A percentile compares a stretch with the other conserved stretches of the same genome.
phyloP scores from a whole-genome alignment of 2,888 invertebrate species.

The Pristionchus entomophagus region DNA sequence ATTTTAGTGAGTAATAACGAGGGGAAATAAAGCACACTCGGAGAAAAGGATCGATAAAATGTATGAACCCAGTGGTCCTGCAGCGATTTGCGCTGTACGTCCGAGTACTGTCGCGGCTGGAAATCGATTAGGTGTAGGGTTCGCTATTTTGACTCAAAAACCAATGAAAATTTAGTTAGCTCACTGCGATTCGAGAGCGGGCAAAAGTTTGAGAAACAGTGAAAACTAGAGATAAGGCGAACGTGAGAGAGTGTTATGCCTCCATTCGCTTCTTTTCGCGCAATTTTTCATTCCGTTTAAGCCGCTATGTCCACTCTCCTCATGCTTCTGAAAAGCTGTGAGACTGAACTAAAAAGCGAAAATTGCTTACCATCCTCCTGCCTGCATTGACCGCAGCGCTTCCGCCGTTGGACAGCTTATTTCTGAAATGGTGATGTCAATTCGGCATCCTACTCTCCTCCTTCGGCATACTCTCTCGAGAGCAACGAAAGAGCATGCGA shows the following conservation, averaged over 20 bases:
- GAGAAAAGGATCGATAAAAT: neutral
- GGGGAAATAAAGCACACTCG: too few species aligned
- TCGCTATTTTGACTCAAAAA: neutral
- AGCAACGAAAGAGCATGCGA: too few species aligned
- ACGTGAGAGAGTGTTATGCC: too few species aligned
- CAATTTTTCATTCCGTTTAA: too few species aligned
- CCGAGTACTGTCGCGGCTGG: conserved; percentile 32
- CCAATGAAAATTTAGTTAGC: neutral
- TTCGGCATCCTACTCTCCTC: too few species aligned
- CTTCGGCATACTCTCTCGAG: too few species aligned
- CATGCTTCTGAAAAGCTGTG: neutral
- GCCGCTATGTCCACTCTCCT: too few species aligned
- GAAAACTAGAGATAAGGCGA: too few species aligned
- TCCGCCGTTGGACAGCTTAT: conserved; percentile 27
- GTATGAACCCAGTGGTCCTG: conserved; percentile 36
- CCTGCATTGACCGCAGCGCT: neutral
- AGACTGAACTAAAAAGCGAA: neutral
- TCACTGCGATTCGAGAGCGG: too few species aligned
- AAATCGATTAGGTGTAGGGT: conserved; percentile 37
- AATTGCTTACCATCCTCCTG: neutral
- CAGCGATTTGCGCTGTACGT: conserved; percentile 30
- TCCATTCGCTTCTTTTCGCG: too few species aligned
- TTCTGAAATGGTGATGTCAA: neutral
- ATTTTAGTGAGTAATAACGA: too few species aligned
- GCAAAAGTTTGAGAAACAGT: neutral